phyloP scores from a whole-genome alignment of 2,113 vertebrate species.

The Chinchilla lanigera region DNA sequence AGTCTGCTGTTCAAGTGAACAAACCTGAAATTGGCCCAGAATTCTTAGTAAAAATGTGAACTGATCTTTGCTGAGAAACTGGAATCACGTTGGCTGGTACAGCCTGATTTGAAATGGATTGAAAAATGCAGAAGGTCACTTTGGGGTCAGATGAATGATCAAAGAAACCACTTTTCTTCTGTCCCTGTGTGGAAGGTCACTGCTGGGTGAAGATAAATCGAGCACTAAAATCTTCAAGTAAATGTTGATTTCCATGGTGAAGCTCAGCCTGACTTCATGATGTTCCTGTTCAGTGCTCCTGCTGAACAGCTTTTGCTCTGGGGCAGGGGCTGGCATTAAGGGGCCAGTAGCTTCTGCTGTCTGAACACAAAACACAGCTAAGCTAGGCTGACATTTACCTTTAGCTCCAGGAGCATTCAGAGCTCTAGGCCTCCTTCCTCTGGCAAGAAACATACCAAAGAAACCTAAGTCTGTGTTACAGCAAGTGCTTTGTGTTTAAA shows the following conservation, averaged over 20 bases:
- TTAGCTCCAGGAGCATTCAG: neutral
- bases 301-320: conserved; percentile 1
- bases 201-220: conserved; percentile 62
- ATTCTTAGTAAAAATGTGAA: conserved; percentile 58
- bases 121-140: conserved; percentile 62
- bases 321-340: neutral
- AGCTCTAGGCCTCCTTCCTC: neutral
- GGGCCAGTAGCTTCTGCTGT: neutral
- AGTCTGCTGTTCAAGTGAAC: conserved; percentile 7
- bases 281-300: neutral
- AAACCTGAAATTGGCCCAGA: conserved; percentile 59
- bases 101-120: conserved; percentile 63
- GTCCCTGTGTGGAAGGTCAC: conserved; percentile 57
- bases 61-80: conserved; percentile 56
- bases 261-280: neutral
- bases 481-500: neutral
- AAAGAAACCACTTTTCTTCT: conserved; percentile 73
- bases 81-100: conserved; percentile 46
- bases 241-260: conserved; percentile 52
- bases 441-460: neutral
- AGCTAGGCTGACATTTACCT: neutral
- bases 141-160: conserved; percentile 59
- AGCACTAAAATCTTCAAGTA: conserved; percentile 57
- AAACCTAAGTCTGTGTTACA: neutral
- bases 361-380: neutral